Percentiles rank a stretch among this genome's conserved stretches.
phyloP scores from a whole-genome alignment of 1,140 invertebrate genomes.

The Drosophila simulans region DNA sequence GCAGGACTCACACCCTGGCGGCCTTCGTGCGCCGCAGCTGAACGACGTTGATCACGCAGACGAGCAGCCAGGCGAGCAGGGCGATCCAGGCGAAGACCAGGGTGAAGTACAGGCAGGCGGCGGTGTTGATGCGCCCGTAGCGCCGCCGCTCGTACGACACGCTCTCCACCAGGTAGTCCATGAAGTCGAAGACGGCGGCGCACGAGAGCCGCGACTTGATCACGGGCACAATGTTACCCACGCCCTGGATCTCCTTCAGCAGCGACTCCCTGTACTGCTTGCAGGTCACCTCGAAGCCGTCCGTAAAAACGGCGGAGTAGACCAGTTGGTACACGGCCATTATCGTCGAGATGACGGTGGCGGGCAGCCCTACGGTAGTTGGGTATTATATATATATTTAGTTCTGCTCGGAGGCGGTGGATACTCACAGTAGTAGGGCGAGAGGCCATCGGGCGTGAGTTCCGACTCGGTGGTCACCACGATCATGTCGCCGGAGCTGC shows the following conservation, averaged over 20 bases:
- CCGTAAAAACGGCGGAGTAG: slow-evolving; percentile 87
- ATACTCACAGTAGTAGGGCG: slow-evolving; percentile 87
- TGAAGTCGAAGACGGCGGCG: slow-evolving; percentile 89
- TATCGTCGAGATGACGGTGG: slow-evolving; percentile 86
- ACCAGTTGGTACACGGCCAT: slow-evolving; percentile 87
- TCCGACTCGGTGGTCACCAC: slow-evolving; percentile 86
- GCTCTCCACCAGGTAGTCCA: slow-evolving; percentile 89
- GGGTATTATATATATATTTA: too few species aligned
- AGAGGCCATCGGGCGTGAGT: slow-evolving; percentile 85
- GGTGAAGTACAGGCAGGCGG: slow-evolving; percentile 86
- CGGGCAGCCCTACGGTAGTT: slow-evolving; percentile 73
- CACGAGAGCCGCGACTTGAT: slow-evolving; percentile 88
- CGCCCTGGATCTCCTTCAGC: slow-evolving; percentile 86
- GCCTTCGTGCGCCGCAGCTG: slow-evolving; percentile 85
- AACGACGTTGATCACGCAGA: slow-evolving; percentile 85
- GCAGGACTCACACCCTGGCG: slow-evolving; percentile 49
- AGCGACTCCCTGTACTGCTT: slow-evolving; percentile 87
- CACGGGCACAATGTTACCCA: slow-evolving; percentile 86
- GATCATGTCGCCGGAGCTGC: slow-evolving; percentile 87
- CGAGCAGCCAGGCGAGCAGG: slow-evolving; percentile 86
- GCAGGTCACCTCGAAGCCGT: slow-evolving; percentile 89
- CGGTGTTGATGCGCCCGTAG: slow-evolving; percentile 88
- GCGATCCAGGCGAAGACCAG: slow-evolving; percentile 87
- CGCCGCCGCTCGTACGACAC: slow-evolving; percentile 86
- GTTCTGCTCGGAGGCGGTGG: too few species aligned